These are phyloP conservation scores for Zaprionus camerounensis DNA, from an alignment of 1,140 invertebrate genomes.

Conservation along the genomic window DNA sequence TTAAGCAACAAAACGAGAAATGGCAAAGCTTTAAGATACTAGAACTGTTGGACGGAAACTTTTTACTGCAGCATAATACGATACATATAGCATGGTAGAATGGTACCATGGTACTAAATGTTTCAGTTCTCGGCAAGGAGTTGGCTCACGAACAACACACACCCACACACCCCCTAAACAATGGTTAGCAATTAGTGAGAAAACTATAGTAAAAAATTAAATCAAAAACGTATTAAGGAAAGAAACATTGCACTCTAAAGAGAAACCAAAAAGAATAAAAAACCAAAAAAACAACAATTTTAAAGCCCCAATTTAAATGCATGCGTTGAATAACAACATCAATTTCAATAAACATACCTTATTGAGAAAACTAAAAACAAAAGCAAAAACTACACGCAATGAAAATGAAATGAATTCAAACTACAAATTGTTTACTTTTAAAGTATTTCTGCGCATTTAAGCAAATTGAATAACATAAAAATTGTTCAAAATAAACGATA, in stretches of 20 bases:
- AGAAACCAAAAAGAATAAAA: slow-evolving; percentile 26
- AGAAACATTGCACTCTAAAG: slow-evolving; percentile 10
- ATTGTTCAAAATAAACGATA: slow-evolving; percentile 52
- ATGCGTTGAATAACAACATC: slow-evolving; percentile 57
- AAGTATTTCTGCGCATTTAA: slow-evolving; percentile 83
- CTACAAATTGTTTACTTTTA: slow-evolving; percentile 73
- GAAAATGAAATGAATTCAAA: slow-evolving; percentile 29
- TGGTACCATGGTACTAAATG: slow-evolving; percentile 16
- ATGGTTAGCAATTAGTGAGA: slow-evolving; percentile 33
- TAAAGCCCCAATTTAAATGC: slow-evolving; percentile 54
- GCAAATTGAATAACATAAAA: slow-evolving; percentile 58
- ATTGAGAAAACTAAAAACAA: slow-evolving; percentile 53
- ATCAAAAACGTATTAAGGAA: slow-evolving; percentile 53
- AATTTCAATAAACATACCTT: slow-evolving; percentile 58
- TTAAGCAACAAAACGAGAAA: slow-evolving; percentile 71
- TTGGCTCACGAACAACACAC: slow-evolving; percentile 43
- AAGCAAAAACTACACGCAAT: slow-evolving; percentile 37
- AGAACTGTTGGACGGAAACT: slow-evolving; percentile 65
- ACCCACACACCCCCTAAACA: slow-evolving; percentile 35
- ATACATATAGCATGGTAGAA: not conserved
- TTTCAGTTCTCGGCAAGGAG: slow-evolving; percentile 45
- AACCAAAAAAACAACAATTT: slow-evolving; percentile 41
- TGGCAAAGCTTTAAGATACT: slow-evolving; percentile 80
- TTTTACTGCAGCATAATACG: slow-evolving; percentile 45
- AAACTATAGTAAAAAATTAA: slow-evolving; percentile 36